Evolutionary conservation across 2,113 vertebrate genomes (phyloP), one percentile per base, ranked within the genome.

Genomic region (Salvelinus sp.): DNA sequence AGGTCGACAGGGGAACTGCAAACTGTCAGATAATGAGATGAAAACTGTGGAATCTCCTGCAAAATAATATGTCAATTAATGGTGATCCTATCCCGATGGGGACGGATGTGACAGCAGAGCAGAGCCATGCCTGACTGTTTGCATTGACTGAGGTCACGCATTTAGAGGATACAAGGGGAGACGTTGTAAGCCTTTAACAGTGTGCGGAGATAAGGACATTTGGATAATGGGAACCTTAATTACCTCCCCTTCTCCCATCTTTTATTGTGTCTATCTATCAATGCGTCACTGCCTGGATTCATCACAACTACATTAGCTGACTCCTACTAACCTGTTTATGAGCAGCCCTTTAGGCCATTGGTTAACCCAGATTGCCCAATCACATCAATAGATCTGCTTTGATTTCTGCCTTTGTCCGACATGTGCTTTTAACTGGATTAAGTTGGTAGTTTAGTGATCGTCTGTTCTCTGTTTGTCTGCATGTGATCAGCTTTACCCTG

Each of bases 1-100:
- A 50, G 44, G 23, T 27, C 44, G 74, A 30, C 65, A 67, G 69
- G 27, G 57, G 69, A 48, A 60, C 75, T 75, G 69, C 79, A 81
- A 54, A 71, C 75, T 66, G 70, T 88, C 83, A 79, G 81, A 69
- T 77, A 81, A 86, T 84, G 84, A 88, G 82, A 82, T 60, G 7
- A 87, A 87, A 88, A 86, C 74, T 69, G 76, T 72, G 74, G 79
- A 83, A 82, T 84, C 72, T 76, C 44, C 78, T 82, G 85, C 84
- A 88, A 89, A 84, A 91, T 87, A 82, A 89, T 82, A 84, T 78
- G 77, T 80, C 81, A 83, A 54, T 81, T 86, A 87, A 85, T 81
- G 86, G 83, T 64, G 76, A 83, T 85, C 82, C 76, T 80, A 70
- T 73, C 81, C 28, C 69, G 57, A 77, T 71, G 22, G 66, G 67